A percentile compares a stretch with the other conserved stretches of the same genome.
Evolutionary conservation across 37 sponge, comb jelly and placozoan genomes (phyloP).

Genomic region (Hormiphora californensis): DNA sequence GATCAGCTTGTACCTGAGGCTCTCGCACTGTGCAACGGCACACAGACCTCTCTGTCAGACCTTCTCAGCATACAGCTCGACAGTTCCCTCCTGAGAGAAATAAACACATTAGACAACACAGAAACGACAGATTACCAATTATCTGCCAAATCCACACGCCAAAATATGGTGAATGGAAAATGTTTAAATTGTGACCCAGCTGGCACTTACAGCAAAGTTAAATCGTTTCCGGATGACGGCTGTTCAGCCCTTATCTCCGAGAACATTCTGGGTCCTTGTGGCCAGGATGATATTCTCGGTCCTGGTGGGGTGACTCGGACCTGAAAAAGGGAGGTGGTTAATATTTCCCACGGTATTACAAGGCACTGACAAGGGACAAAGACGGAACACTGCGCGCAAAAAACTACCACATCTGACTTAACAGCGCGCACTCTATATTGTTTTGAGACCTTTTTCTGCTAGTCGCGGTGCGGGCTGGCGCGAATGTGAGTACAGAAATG

Average conservation of each 20-base stretch:
- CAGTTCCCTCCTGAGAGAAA: conserved; percentile 67
- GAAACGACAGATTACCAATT: neutral
- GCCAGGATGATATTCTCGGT: conserved; percentile 99
- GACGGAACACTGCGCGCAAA: too few relatives aligned
- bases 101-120: neutral
- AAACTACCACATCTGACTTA: too few relatives aligned
- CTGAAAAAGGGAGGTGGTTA: too few relatives aligned
- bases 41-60: conserved; percentile 92
- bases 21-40: conserved; percentile 99
- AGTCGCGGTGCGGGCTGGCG: too few relatives aligned
- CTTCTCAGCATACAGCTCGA: conserved; percentile 99
- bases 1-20: conserved; percentile 95
- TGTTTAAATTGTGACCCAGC: too few relatives aligned
- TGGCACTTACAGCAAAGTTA: conserved; percentile 59
- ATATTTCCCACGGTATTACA: too few relatives aligned
- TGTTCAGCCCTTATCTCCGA: conserved; percentile 97
- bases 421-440: too few relatives aligned
- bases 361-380: too few relatives aligned
- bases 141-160: too few relatives aligned
- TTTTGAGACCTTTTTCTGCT: too few relatives aligned
- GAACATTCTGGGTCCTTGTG: conserved; percentile 92
- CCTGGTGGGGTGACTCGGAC: conserved; percentile 92
- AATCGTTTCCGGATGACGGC: conserved; percentile 97
- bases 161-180: too few relatives aligned
- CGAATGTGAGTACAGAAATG: too few relatives aligned